These are phyloP conservation scores for Atractosteus spatula DNA, from an alignment of 2,113 vertebrate species.

Conservation along the genomic window DNA sequence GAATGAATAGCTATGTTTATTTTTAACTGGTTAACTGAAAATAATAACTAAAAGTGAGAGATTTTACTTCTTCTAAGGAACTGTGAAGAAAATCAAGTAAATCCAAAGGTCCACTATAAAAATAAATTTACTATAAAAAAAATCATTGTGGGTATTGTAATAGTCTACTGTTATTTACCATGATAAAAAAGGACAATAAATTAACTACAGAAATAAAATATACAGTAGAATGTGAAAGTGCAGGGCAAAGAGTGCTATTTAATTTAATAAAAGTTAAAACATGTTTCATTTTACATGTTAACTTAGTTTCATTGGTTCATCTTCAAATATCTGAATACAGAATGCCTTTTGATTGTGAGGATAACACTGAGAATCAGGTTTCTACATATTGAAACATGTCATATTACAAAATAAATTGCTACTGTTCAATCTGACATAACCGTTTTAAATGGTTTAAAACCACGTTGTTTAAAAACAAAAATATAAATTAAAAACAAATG, in stretches of 20 bases:
- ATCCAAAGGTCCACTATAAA: slow-evolving; percentile 6
- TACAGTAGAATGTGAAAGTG: not conserved
- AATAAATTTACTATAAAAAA: slow-evolving; percentile 10
- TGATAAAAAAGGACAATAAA: slow-evolving; percentile 13
- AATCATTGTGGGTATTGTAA: not conserved
- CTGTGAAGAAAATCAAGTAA: not conserved
- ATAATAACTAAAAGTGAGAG: too few species aligned
- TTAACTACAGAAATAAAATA: not conserved
- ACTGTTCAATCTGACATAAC: too few species aligned
- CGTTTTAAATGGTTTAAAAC: too few species aligned
- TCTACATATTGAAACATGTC: too few species aligned
- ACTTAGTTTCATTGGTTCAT: not conserved
- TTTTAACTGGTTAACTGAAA: too few species aligned
- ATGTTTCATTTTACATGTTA: not conserved
- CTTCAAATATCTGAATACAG: too few species aligned
- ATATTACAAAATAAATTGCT: too few species aligned
- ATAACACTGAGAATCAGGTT: too few species aligned
- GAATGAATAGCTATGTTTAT: too few species aligned
- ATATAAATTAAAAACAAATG: too few species aligned
- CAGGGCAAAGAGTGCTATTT: not conserved
- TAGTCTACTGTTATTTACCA: not conserved
- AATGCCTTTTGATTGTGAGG: too few species aligned
- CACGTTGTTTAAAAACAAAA: too few species aligned
- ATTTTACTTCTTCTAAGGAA: not conserved
- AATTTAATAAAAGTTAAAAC: not conserved